These are phyloP conservation scores for Typhlomys cinereus DNA, from an alignment of 2,113 vertebrate species.

Conservation along the genomic window DNA sequence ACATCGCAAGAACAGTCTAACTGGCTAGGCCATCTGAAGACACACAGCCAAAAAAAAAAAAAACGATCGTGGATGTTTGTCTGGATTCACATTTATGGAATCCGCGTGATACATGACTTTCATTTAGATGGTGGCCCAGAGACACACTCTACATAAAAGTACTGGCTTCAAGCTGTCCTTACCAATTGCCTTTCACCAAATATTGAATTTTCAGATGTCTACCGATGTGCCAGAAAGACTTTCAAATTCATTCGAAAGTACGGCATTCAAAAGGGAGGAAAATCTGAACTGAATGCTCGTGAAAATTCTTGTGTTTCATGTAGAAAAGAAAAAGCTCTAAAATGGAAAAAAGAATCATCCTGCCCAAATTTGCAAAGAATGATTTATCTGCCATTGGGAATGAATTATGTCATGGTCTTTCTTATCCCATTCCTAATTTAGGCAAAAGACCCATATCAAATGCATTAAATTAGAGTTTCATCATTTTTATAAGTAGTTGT, in stretches of 20 bases:
- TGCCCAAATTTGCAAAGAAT: slow-evolving; percentile 74
- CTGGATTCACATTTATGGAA: slow-evolving; percentile 79
- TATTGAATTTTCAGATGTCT: slow-evolving; percentile 62
- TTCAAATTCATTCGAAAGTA: slow-evolving; percentile 69
- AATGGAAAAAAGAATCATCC: slow-evolving; percentile 68
- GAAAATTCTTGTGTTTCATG: slow-evolving; percentile 56
- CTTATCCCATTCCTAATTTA: slow-evolving; percentile 77
- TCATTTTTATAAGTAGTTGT: slow-evolving; percentile 83
- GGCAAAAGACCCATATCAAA: slow-evolving; percentile 82
- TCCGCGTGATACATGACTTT: slow-evolving; percentile 81
- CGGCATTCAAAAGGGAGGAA: slow-evolving; percentile 55
- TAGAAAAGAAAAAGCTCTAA: slow-evolving; percentile 51
- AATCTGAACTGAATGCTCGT: slow-evolving; percentile 64
- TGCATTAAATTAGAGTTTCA: slow-evolving; percentile 80
- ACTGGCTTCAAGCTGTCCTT: slow-evolving; percentile 67
- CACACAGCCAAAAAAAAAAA: slow-evolving; percentile 30
- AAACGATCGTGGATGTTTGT: slow-evolving; percentile 77
- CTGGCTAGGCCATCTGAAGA: slow-evolving; percentile 16
- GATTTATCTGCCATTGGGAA: slow-evolving; percentile 80
- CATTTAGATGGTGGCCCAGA: slow-evolving; percentile 77
- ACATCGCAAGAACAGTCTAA: slow-evolving; percentile 57
- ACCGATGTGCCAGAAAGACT: slow-evolving; percentile 50
- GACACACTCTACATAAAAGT: slow-evolving; percentile 69
- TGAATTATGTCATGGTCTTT: slow-evolving; percentile 63
- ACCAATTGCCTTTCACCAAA: slow-evolving; percentile 69